Conservation (phyloP, 2,797 vertebrate species). For the Labeo calbasu region DNA sequence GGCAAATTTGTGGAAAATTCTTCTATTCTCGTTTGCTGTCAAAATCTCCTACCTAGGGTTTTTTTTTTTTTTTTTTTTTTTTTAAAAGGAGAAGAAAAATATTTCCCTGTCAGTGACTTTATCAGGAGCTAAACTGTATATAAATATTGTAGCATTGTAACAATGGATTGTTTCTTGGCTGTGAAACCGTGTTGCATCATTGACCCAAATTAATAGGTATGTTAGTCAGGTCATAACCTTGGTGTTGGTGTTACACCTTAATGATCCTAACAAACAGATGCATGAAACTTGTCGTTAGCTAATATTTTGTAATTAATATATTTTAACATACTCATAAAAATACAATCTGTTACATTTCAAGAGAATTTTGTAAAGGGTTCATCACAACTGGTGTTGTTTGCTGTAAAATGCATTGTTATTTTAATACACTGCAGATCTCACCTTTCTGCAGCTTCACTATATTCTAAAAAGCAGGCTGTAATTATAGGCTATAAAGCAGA, state of each 20-base stretch:
- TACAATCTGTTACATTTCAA: not conserved
- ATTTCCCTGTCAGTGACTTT: too few species aligned
- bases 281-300: not conserved
- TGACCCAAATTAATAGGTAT: conserved; percentile 15
- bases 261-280: not conserved
- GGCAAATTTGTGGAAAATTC: not conserved
- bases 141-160: conserved; percentile 10
- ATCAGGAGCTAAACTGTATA: not conserved
- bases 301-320: not conserved
- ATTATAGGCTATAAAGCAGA: not conserved
- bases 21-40: not conserved
- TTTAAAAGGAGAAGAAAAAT: not conserved
- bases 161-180: not conserved
- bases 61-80: not conserved
- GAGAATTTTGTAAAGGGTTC: not conserved
- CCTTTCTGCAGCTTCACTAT: not conserved
- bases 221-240: conserved; percentile 12
- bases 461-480: not conserved
- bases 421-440: not conserved
- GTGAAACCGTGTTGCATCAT: conserved; percentile 12
- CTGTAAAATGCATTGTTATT: not conserved
- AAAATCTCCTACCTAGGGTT: not conserved
- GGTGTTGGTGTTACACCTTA: conserved; percentile 1
- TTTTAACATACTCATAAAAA: not conserved
- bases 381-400: not conserved